Percentiles rank a stretch among this genome's conserved stretches.
phyloP scores from a whole-genome alignment of 2,888 invertebrate species.

The Tortrix viridana region DNA sequence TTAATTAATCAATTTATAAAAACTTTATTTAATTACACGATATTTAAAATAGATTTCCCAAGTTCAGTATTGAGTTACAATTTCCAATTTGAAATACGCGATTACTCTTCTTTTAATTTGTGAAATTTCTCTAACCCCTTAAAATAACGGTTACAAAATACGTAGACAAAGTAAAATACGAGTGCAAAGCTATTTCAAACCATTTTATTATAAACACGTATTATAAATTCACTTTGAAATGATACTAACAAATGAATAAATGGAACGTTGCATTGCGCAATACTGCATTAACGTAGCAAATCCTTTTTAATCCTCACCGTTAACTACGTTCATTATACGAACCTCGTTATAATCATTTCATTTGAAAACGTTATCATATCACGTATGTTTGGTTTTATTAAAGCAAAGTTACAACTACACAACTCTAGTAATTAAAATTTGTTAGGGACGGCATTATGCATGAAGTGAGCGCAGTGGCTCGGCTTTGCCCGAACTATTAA shows the following conservation, averaged over 20 bases:
- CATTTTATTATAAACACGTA: too few relatives aligned
- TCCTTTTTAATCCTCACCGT: not conserved
- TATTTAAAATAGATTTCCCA: too few relatives aligned
- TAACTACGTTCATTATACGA: not conserved
- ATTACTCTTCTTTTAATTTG: too few relatives aligned
- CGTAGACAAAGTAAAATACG: too few relatives aligned
- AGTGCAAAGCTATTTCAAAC: too few relatives aligned
- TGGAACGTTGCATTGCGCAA: not conserved
- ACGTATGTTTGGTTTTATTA: constrained; percentile 50
- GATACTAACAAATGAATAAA: not conserved
- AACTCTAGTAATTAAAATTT: constrained; percentile 76
- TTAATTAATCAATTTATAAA: too few relatives aligned
- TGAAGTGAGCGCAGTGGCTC: constrained; percentile 68
- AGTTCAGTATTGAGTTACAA: too few relatives aligned
- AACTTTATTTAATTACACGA: too few relatives aligned
- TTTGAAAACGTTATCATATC: constrained; percentile 22
- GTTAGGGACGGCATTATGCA: constrained; percentile 72
- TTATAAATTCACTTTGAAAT: not conserved
- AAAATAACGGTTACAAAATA: too few relatives aligned
- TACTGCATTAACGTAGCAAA: not conserved
- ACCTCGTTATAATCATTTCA: constrained; percentile 5
- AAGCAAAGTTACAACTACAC: constrained; percentile 60
- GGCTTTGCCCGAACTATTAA: constrained; percentile 68
- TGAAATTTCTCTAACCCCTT: too few relatives aligned
- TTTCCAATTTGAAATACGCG: too few relatives aligned